These are phyloP conservation scores for Drosophila elegans DNA, from an alignment of 1,140 invertebrate species.

Conservation along the genomic window DNA sequence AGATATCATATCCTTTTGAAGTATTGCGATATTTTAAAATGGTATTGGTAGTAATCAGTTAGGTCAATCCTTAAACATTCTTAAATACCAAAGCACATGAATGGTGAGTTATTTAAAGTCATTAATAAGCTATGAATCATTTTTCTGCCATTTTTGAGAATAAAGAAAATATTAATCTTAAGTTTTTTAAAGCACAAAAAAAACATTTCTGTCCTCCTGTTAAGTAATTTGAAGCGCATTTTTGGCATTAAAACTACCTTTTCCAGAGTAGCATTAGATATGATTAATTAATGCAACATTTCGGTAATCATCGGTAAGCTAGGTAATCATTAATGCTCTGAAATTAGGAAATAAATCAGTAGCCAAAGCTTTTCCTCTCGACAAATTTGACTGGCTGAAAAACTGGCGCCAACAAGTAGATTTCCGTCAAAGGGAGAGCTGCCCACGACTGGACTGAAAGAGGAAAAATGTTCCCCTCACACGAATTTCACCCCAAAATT, in stretches of 20 bases:
- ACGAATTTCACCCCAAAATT: constrained; percentile 35
- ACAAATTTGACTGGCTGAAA: constrained; percentile 41
- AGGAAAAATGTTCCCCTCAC: constrained; percentile 12
- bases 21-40: too few relatives aligned
- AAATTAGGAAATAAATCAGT: constrained; percentile 21
- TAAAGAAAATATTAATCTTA: too few relatives aligned
- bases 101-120: too few relatives aligned
- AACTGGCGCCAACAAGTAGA: constrained; percentile 72
- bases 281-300: constrained; percentile 63
- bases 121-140: too few relatives aligned
- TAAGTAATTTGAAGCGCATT: too few relatives aligned
- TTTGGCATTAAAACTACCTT: background rate
- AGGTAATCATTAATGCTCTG: constrained; percentile 46
- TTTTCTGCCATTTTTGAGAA: too few relatives aligned
- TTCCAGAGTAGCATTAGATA: background rate
- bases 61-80: too few relatives aligned
- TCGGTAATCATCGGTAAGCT: constrained; percentile 40
- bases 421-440: constrained; percentile 56
- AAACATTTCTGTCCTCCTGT: too few relatives aligned
- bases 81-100: too few relatives aligned
- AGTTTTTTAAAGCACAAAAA: too few relatives aligned
- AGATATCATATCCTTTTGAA: too few relatives aligned
- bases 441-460: constrained; percentile 30
- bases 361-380: constrained; percentile 9
- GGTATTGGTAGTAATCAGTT: too few relatives aligned